Evolutionary conservation across 2,113 vertebrate genomes (phyloP).

Genomic region (Phocoena sinus): DNA sequence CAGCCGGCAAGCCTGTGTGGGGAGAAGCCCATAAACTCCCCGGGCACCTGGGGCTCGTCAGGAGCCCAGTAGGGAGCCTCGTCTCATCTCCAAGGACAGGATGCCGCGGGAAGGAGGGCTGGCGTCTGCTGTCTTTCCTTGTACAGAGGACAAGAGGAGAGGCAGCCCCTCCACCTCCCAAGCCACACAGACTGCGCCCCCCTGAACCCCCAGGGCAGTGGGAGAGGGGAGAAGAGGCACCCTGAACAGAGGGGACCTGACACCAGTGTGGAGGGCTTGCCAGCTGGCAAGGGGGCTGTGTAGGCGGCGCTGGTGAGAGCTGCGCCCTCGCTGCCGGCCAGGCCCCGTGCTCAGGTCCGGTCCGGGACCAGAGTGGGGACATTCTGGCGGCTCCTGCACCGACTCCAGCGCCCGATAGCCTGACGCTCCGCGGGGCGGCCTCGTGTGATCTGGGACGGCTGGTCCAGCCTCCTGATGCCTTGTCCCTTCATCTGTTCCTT

Average conservation of each 20-base stretch:
- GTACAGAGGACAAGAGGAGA: neutral
- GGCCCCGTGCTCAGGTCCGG: fast-evolving
- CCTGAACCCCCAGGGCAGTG: fast-evolving
- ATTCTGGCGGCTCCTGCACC: fast-evolving
- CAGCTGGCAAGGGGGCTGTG: neutral
- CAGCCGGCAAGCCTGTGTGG: fast-evolving
- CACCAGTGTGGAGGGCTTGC: neutral
- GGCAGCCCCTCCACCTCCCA: neutral
- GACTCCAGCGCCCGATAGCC: fast-evolving
- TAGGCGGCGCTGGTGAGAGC: neutral
- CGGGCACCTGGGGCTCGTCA: neutral
- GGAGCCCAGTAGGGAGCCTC: fast-evolving
- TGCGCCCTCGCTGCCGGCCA: neutral
- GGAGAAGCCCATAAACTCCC: neutral
- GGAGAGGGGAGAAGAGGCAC: neutral
- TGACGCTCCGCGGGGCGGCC: neutral
- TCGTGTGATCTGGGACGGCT: too few relatives aligned
- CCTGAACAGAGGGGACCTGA: neutral
- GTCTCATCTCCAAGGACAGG: neutral
- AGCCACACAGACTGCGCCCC: neutral
- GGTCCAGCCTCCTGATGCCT: fast-evolving
- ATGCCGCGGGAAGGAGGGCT: fast-evolving
- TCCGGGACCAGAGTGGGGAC: fast-evolving
- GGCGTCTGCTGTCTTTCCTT: neutral
- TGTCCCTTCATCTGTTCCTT: neutral